Percentiles rank a stretch among this genome's conserved stretches.
These are phyloP conservation scores for Odobenus rosmarus DNA, from an alignment of 2,113 vertebrate species.

Conservation along the genomic window DNA sequence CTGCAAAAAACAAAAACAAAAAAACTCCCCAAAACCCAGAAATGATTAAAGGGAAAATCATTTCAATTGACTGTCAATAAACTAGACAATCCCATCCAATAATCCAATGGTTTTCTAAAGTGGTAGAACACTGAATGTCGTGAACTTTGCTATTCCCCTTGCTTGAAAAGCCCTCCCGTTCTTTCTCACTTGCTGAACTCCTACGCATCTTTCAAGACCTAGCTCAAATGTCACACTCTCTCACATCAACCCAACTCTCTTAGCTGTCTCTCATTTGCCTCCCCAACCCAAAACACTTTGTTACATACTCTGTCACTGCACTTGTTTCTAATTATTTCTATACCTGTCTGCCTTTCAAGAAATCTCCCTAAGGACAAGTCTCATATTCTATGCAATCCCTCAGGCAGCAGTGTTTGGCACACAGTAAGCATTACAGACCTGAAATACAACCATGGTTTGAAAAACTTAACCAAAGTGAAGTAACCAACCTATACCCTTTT, in stretches of 20 bases:
- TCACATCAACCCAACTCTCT: background rate
- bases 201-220: background rate
- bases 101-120: background rate
- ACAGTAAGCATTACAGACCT: background rate
- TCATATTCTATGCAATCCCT: background rate
- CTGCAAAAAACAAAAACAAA: background rate
- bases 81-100: background rate
- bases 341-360: background rate
- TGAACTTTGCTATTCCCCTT: background rate
- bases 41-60: background rate
- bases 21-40: background rate
- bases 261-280: background rate
- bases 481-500: background rate
- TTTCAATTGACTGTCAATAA: constrained; percentile 1
- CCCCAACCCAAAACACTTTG: background rate
- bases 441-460: constrained; percentile 15
- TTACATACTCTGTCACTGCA: background rate
- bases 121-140: background rate
- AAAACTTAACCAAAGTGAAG: constrained; percentile 28
- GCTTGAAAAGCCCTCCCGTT: constrained; percentile 1
- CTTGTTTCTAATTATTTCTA: background rate
- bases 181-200: constrained; percentile 12
- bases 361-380: background rate
- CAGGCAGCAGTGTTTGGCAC: background rate
- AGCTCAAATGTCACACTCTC: background rate